Base-by-base conservation (phyloP, 1,140 invertebrate genomes). In the Ceratina calcarata region DNA sequence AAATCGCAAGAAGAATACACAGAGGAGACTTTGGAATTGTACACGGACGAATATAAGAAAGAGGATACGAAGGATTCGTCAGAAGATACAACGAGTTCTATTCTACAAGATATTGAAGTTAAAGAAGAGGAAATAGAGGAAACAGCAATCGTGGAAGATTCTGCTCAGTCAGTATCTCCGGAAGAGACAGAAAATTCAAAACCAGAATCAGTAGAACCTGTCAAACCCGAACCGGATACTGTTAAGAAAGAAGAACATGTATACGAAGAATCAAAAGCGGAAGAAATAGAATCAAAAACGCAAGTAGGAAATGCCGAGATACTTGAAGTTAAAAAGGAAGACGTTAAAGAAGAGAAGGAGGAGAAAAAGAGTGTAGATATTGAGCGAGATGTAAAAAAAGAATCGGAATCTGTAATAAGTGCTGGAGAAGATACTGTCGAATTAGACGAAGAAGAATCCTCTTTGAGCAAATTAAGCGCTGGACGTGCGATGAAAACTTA, bases 401-500 rank as follows among this genome's bases (percentile, higher is more conserved):
- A 94, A 88, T 64, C 70, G 8, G 89, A 91, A 57, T 86, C 87
- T 27, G 64, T 87, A 4, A 85, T 84, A 70, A 90, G 83, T 76
- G 69, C 73, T 12, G 84, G 82, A 15, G 92, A 90, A 69, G 89
- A 90, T 65, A 75, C 84, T 0, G 85, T 66, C 7, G 88, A 93
- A 66, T 83, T 92, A 45, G 92, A 92, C 64, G 92, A 93, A 55
- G 92, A 93, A 73, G 92, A 93, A 78, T 88, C 92, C 0, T 88
- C 89, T 0, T 72, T 93, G 13, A 92, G 87, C 55, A 93, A 93
- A 86, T 83, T 91, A 24, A 92, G 89, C 37, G 87, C 85, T 55
- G 90, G 90, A 8, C 81, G 87, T 16, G 87, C 88, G 15, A 92
- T 93, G 86, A 93, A 93, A 74, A 93, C 92, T 0, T 93, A 93